Evolutionary conservation across 1,140 invertebrate species (phyloP).

Genomic region (Calliopsis andreniformis): DNA sequence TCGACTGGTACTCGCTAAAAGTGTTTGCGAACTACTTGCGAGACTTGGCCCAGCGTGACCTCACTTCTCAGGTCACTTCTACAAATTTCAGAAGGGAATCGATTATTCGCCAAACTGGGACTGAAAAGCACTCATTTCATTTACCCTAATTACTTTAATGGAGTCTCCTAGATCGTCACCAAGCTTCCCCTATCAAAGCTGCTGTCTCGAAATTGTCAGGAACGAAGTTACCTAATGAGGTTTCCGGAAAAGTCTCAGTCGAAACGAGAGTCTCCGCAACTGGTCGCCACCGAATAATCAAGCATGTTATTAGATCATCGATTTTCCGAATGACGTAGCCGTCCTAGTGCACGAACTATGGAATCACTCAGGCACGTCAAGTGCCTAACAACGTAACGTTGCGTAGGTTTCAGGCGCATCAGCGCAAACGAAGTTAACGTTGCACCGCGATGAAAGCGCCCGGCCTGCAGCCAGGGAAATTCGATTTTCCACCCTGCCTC

Average conservation of each 20-base stretch:
- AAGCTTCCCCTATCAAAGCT: not conserved
- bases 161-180: too few relatives aligned
- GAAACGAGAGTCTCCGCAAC: slow-evolving; percentile 6
- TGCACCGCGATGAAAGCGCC: slow-evolving; percentile 54
- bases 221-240: slow-evolving; percentile 20
- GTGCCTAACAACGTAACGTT: slow-evolving; percentile 68
- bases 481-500: slow-evolving; percentile 44
- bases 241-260: not conserved
- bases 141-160: too few relatives aligned
- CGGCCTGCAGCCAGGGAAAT: slow-evolving; percentile 50
- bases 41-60: too few relatives aligned
- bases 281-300: slow-evolving; percentile 34
- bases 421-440: slow-evolving; percentile 61
- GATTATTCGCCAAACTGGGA: too few relatives aligned
- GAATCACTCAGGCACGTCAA: slow-evolving; percentile 54
- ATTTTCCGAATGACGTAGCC: slow-evolving; percentile 34
- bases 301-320: slow-evolving; percentile 36
- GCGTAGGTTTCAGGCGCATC: slow-evolving; percentile 63
- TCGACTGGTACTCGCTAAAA: too few relatives aligned
- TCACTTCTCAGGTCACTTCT: too few relatives aligned
- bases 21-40: too few relatives aligned
- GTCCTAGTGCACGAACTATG: not conserved
- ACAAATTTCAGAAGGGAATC: too few relatives aligned
- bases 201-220: not conserved
- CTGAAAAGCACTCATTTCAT: too few relatives aligned